phyloP scores from a whole-genome alignment of 2,888 invertebrate species.

The Drosophila demipolita region DNA sequence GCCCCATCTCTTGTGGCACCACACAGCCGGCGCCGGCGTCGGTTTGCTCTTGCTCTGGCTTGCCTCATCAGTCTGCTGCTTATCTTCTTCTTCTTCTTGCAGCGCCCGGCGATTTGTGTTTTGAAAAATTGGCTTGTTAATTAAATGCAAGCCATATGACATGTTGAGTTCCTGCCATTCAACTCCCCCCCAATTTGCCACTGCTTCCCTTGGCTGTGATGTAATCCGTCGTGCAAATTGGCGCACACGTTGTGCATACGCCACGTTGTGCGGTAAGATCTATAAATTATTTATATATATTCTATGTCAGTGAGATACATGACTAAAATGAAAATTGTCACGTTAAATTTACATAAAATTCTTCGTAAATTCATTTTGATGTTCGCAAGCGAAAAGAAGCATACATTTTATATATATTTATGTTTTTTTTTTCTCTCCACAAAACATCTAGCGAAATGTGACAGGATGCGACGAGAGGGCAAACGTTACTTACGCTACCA shows the following conservation, averaged over 20 bases:
- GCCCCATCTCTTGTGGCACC: slow-evolving; percentile 29
- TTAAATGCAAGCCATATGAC: slow-evolving; percentile 79
- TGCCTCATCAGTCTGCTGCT: not conserved
- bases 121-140: slow-evolving; percentile 81
- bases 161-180: slow-evolving; percentile 45
- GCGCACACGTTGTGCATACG: slow-evolving; percentile 71
- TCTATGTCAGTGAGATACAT: slow-evolving; percentile 27
- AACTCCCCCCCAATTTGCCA: not conserved
- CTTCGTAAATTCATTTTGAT: slow-evolving; percentile 62
- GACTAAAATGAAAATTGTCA: slow-evolving; percentile 65
- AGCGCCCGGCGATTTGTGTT: slow-evolving; percentile 69
- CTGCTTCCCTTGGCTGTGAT: slow-evolving; percentile 49
- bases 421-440: slow-evolving; percentile 6
- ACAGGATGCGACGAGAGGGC: slow-evolving; percentile 37
- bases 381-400: slow-evolving; percentile 40
- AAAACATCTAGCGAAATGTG: slow-evolving; percentile 21
- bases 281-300: slow-evolving; percentile 52
- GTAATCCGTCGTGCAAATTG: slow-evolving; percentile 75
- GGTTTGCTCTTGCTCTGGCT: not conserved
- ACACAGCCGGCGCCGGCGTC: slow-evolving; percentile 1
- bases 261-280: slow-evolving; percentile 47
- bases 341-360: slow-evolving; percentile 72
- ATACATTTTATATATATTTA: slow-evolving; percentile 8
- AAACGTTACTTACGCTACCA: slow-evolving; percentile 47
- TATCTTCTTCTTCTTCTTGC: slow-evolving; percentile 20